Base-by-base conservation (phyloP, 2,888 invertebrate species). In the Poecilus cupreus region DNA sequence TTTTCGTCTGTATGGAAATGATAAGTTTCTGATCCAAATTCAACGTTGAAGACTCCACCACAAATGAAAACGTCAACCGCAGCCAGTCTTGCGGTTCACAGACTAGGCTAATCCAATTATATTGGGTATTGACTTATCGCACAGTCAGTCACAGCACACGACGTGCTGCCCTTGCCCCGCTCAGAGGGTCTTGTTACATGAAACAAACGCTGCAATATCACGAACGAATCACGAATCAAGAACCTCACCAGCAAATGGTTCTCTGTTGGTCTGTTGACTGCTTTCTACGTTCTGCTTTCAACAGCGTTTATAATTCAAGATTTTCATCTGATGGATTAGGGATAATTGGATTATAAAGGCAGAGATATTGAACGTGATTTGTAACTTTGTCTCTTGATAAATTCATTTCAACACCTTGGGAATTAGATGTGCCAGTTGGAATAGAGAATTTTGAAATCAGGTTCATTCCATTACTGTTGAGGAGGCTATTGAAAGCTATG, bases 91-190 rank as follows among this genome's bases (percentile, higher is more conserved):
- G 20, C 43, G 39, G 70, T 22, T 70, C 22, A 43, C 39, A 43
- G 46, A 78, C 64, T 60, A 60, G 78, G 78, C 78, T 78, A 78
- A 78, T 78, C 78, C 64, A 78, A 78, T 78, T 78, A 78, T 18
- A 78, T 78, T 78, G 60, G 78, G 78, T 78, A 78, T 78, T 78
- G 78, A 78, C 78, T 43, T 78, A 39, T 78, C 39, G 64, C 18
- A 78, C 51, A 75, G 75, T 54, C 75, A 74, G 43, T 22, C 26
- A 22, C 60, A 60, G 22, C 5, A 13, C n/a, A 24, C 24, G 13
- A 6, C 43, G 43, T 39, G 18, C 4, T 3, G 13, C 43, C 70
- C 43, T 43, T 18, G 3, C 60, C 16, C 22, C 6, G 26, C 32
- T 10, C 20, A n/a, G 3, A 8, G 6, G n/a, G 22, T 57, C 3